Conservation (phyloP, 2,888 invertebrate species). For the Cataglyphis rosenhaueri region DNA sequence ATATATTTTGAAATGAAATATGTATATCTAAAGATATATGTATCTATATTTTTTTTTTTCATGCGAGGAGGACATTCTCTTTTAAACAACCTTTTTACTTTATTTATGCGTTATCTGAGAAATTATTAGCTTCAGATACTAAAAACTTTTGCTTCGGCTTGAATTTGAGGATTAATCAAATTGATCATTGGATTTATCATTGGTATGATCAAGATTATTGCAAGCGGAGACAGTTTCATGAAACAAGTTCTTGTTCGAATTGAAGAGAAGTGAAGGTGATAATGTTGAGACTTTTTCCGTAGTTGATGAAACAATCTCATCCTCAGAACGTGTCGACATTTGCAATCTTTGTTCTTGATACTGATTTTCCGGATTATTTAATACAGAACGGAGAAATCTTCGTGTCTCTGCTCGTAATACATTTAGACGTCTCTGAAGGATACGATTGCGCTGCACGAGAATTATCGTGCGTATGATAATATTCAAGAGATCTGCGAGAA, state of each 20-base stretch:
- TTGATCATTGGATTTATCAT: not conserved
- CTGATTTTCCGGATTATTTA: slow-evolving; percentile 75
- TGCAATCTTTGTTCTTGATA: slow-evolving; percentile 52
- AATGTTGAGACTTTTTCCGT: slow-evolving; percentile 46
- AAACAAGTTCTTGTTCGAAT: slow-evolving; percentile 53
- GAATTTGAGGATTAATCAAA: slow-evolving; percentile 10
- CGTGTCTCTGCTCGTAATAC: slow-evolving; percentile 78
- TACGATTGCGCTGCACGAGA: slow-evolving; percentile 77
- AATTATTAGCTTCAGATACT: not conserved
- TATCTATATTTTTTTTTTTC: not conserved
- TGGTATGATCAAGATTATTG: not conserved
- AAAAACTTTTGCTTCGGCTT: not conserved
- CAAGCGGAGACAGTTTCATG: slow-evolving; percentile 51
- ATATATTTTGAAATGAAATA: slow-evolving; percentile 12
- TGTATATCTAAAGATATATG: not conserved
- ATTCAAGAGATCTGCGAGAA: slow-evolving; percentile 74
- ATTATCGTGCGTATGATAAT: slow-evolving; percentile 79
- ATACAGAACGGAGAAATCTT: slow-evolving; percentile 76
- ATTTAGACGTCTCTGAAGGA: slow-evolving; percentile 78
- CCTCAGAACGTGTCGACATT: slow-evolving; percentile 6
- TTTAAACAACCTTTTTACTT: not conserved
- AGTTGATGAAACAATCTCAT: slow-evolving; percentile 57
- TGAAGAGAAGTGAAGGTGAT: slow-evolving; percentile 43
- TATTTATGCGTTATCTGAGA: not conserved
- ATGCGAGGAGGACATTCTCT: not conserved